A percentile compares a stretch with the other conserved stretches of the same genome.
Evolutionary conservation across 2,797 vertebrate species (phyloP).

Genomic region (Salarias fasciatus): DNA sequence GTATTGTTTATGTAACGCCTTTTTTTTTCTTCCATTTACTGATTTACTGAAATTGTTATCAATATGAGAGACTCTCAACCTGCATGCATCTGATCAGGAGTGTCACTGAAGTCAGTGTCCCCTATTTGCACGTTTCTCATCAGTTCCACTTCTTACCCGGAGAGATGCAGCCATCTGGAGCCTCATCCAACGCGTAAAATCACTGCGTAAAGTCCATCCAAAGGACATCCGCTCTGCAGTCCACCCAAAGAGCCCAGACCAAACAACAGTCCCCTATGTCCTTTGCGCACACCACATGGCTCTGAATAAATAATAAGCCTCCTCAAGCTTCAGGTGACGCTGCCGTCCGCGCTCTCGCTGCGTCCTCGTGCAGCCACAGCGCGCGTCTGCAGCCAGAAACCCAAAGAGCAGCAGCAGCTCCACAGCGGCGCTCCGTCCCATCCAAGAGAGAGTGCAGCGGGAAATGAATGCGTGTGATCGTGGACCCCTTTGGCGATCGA

Average conservation of each 20-base stretch:
- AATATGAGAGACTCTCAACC: too few species aligned
- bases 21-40: too few species aligned
- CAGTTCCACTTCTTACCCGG: constrained; percentile 39
- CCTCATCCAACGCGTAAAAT: constrained; percentile 17
- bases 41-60: too few species aligned
- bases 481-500: constrained; percentile 8
- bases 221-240: too few species aligned
- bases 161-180: not conserved
- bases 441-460: constrained; percentile 42
- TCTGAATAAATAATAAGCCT: not conserved
- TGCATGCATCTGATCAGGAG: too few species aligned
- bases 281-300: constrained; percentile 2
- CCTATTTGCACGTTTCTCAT: not conserved
- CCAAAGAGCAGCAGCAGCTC: constrained; percentile 12
- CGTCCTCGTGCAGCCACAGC: constrained; percentile 53
- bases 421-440: constrained; percentile 53
- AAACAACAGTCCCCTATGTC: constrained; percentile 1
- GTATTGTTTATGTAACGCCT: too few species aligned
- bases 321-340: too few species aligned
- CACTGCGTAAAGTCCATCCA: constrained; percentile 15
- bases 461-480: constrained; percentile 30
- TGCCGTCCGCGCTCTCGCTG: constrained; percentile 16
- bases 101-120: not conserved
- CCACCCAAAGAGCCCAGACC: constrained; percentile 17
- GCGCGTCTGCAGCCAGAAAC: constrained; percentile 53